Conservation (phyloP, 2,888 invertebrate species). For the Ephialtes manifestator region DNA sequence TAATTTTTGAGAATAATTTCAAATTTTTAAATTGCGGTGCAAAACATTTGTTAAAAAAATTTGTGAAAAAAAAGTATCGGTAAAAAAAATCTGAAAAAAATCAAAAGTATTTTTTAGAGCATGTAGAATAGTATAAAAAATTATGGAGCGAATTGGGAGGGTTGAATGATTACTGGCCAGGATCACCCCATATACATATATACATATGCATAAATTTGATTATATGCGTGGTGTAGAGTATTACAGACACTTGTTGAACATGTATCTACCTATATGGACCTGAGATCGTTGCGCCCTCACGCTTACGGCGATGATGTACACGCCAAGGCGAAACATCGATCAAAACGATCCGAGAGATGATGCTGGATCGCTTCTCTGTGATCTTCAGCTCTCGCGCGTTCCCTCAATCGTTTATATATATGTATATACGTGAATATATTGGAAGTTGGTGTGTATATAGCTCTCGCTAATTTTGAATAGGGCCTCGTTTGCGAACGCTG, state of each 20-base stretch:
- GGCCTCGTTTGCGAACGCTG: conserved; percentile 77
- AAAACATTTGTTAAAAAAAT: no score
- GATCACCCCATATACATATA: no score
- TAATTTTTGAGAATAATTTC: no score
- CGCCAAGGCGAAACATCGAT: conserved; percentile 72
- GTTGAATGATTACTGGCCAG: no score
- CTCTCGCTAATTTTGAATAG: conserved; percentile 83
- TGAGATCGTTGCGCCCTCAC: conserved; percentile 35
- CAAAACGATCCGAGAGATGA: conserved; percentile 68
- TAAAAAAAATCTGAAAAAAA: no score
- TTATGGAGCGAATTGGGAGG: no score
- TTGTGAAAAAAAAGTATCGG: no score
- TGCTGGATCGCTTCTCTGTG: conserved; percentile 54
- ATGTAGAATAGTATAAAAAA: no score
- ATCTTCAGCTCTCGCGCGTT: conserved; percentile 31
- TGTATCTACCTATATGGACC: conserved; percentile 41
- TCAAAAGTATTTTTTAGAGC: no score
- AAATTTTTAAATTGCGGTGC: no score
- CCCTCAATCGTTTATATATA: conserved; percentile 35
- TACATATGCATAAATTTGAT: not conserved
- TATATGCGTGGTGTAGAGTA: conserved; percentile 7
- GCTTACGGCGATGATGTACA: conserved; percentile 68
- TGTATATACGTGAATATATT: conserved; percentile 29
- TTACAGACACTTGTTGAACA: conserved; percentile 63
- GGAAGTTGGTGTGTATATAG: conserved; percentile 13